phyloP scores from a whole-genome alignment of 2,113 vertebrate genomes.

The human region GRCh38 chr3:179496001-179496500 shows the following conservation, averaged over 20 bases:
- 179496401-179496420: neutral
- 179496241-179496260: neutral
- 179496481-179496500: neutral
- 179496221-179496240: neutral
- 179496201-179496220: neutral
- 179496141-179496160: neutral
- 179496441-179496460: neutral
- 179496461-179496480: neutral
- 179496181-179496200: neutral
- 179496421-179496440: neutral
- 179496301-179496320: neutral
- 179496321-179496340: neutral
- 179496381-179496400: neutral
- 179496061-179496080: neutral
- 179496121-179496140: neutral
- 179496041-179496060: neutral
- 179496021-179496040: neutral
- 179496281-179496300: neutral
- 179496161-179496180: neutral
- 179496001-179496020: neutral
- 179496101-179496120: neutral
- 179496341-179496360: neutral
- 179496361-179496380: neutral
- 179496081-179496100: neutral
- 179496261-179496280: neutral